These are phyloP conservation scores for Lasioglossum zephyrum DNA, from an alignment of 2,888 invertebrate genomes.

Conservation along the genomic window DNA sequence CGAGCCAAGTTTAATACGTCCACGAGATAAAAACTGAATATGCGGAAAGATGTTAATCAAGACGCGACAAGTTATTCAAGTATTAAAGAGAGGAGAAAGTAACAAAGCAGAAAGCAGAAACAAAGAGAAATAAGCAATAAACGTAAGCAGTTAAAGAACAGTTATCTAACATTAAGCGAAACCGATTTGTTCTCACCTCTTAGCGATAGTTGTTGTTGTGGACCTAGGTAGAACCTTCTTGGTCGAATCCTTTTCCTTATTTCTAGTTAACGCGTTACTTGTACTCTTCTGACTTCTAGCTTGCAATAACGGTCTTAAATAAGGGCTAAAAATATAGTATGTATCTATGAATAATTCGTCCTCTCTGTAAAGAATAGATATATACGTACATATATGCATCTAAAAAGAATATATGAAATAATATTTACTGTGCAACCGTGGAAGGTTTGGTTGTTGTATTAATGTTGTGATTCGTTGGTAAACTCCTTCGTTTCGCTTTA, in stretches of 20 bases:
- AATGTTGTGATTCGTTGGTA: conserved; percentile 72
- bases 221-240: conserved; percentile 80
- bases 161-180: neutral
- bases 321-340: conserved; percentile 76
- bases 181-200: conserved; percentile 75
- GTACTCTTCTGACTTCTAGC: conserved; percentile 77
- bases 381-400: neutral
- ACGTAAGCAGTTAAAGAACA: conserved; percentile 9
- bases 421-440: conserved; percentile 79
- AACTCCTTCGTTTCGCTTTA: conserved; percentile 78
- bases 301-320: conserved; percentile 80
- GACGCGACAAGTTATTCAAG: neutral
- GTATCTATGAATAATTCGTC: neutral
- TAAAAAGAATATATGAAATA: neutral
- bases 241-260: conserved; percentile 79
- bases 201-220: conserved; percentile 77
- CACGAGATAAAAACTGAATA: neutral
- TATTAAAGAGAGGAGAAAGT: neutral
- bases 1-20: conserved; percentile 8
- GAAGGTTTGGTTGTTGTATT: conserved; percentile 75
- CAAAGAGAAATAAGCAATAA: conserved; percentile 5
- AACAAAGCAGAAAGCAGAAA: conserved; percentile 4
- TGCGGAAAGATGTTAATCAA: neutral
- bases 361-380: neutral
- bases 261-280: conserved; percentile 73